Conservation (phyloP, 2,113 vertebrate genomes). For the Epinephelus cyanopodus region DNA sequence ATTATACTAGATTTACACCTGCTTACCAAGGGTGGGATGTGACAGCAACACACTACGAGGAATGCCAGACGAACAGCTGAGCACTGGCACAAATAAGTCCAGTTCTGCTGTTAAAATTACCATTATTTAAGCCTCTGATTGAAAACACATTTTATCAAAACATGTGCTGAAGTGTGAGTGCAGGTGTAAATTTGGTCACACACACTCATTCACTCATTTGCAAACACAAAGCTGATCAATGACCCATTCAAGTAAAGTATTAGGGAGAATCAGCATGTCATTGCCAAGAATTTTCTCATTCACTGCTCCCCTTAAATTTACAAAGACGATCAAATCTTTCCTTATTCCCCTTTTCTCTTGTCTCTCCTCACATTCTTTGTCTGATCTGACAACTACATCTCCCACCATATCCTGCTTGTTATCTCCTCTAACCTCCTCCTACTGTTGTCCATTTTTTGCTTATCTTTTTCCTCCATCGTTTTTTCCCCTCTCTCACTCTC, state of each 20-base stretch:
- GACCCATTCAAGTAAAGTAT: background rate
- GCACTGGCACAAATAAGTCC: background rate
- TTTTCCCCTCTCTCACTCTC: conserved; percentile 14
- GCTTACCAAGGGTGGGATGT: conserved; percentile 8
- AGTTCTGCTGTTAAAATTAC: background rate
- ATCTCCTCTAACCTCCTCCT: conserved; percentile 14
- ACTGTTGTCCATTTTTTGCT: conserved; percentile 49
- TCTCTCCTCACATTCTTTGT: conserved; percentile 40
- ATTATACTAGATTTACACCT: conserved; percentile 37
- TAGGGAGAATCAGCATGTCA: background rate
- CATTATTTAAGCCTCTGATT: conserved; percentile 2
- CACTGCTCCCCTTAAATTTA: background rate
- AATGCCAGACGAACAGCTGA: conserved; percentile 14
- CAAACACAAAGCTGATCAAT: background rate
- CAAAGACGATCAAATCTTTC: background rate
- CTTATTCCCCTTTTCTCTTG: conserved; percentile 1
- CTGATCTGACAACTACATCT: conserved; percentile 57
- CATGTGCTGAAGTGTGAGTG: background rate
- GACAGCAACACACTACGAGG: conserved; percentile 7
- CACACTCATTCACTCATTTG: background rate
- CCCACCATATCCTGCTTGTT: background rate
- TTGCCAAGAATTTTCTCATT: background rate
- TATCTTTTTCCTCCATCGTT: conserved; percentile 35
- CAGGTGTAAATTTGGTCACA: background rate
- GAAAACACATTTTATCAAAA: background rate